Evolutionary conservation across 2,113 vertebrate genomes (phyloP).

Genomic region (Eleginops maclovinus): DNA sequence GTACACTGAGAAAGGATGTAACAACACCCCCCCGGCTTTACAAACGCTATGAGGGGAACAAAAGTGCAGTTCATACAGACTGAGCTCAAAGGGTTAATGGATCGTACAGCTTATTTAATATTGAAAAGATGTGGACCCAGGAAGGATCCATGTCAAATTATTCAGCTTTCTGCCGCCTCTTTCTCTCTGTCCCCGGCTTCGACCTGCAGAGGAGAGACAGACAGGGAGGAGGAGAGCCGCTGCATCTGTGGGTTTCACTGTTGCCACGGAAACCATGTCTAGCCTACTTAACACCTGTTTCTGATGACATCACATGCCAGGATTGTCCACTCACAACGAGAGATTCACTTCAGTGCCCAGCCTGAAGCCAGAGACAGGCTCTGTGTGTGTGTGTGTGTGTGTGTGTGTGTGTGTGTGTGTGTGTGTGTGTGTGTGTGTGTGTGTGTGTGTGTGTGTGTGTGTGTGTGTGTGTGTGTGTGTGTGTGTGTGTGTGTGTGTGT

Average conservation of each 20-base stretch:
- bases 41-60: slow-evolving; percentile 28
- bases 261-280: slow-evolving; percentile 76
- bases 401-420: slow-evolving; percentile 8
- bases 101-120: slow-evolving; percentile 83
- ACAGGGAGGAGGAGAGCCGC: slow-evolving; percentile 32
- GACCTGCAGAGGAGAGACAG: slow-evolving; percentile 61
- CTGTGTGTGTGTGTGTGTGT: slow-evolving; percentile 8
- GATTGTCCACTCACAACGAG: slow-evolving; percentile 61
- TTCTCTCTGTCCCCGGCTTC: slow-evolving; percentile 54
- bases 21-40: slow-evolving; percentile 54
- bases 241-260: slow-evolving; percentile 66
- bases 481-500: slow-evolving; percentile 8
- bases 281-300: slow-evolving; percentile 74
- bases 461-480: slow-evolving; percentile 15
- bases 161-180: slow-evolving; percentile 74
- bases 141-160: slow-evolving; percentile 76
- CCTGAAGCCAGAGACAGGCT: slow-evolving; percentile 14
- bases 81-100: slow-evolving; percentile 85
- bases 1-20: slow-evolving; percentile 37
- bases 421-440: slow-evolving; percentile 5
- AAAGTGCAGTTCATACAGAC: slow-evolving; percentile 74
- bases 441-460: slow-evolving; percentile 8
- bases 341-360: slow-evolving; percentile 36
- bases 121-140: slow-evolving; percentile 79
- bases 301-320: slow-evolving; percentile 63